Evolutionary conservation across 2,113 vertebrate species (phyloP), one percentile per base, ranked within the genome.

Genomic region (Clarias gariepinus): DNA sequence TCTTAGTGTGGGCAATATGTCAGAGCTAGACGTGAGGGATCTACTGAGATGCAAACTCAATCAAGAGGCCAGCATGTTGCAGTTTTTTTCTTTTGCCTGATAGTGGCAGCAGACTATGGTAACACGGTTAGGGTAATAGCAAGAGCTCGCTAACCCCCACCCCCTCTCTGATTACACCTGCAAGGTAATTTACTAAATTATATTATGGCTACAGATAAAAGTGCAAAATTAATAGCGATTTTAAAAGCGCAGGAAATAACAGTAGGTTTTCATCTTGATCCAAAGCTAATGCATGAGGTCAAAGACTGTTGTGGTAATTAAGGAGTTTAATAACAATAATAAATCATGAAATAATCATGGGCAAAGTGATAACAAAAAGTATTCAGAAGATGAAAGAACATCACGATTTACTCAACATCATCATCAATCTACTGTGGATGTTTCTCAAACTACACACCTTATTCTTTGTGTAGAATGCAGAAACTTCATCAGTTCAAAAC

Each of bases 11-110:
- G 91, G 85, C 55, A 87, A 89, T 86, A 92, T 87, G 81, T 73
- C 71, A 77, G 85, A 90, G 85, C 86, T 86, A 84, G 77, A 92
- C 90, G 89, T 47, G 55, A 85, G 52, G 64, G 28, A 57, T 83
- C 5, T 3, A 33, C 16, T 36, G 28, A 13, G 19, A 7, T 16
- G 60, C 33, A 58, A 64, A 18, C n/a, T 58, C 30, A 3, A 19
- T 60, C 55, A 80, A 47, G 23, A 10, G 23, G 41, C 4, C 69
- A 8, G 21, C 1, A n/a, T 1, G 1, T 25, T 52, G 41, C 73
- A 52, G 5, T 77, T 76, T 79, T 66, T 30, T 58, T 16, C 52
- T 33, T 58, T 79, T 1, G 10, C 53, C 55, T 79, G 53, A 30
- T 30, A 11, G 16, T 78, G 53, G n/a, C 16, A 78, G 53, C 53